These are phyloP conservation scores for Epistrophella euchroma DNA, from an alignment of 2,888 invertebrate species.

Conservation along the genomic window DNA sequence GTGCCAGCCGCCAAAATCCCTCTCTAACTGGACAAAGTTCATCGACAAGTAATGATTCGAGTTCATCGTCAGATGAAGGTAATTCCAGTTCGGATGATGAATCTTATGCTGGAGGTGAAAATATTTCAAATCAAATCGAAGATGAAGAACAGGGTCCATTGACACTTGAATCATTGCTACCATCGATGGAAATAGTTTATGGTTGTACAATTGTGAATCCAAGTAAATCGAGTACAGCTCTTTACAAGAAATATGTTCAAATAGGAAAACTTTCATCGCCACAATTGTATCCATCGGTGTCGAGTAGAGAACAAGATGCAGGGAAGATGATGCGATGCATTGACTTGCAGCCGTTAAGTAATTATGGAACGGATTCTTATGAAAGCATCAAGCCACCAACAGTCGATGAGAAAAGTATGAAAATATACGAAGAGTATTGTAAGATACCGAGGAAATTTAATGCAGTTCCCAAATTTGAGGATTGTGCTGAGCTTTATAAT, in stretches of 20 bases:
- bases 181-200: constrained; percentile 82
- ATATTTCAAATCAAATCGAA: constrained; percentile 79
- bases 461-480: constrained; percentile 80
- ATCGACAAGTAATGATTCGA: constrained; percentile 87
- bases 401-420: constrained; percentile 80
- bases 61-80: constrained; percentile 85
- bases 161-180: constrained; percentile 80
- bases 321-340: constrained; percentile 79
- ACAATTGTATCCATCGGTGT: constrained; percentile 58
- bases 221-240: constrained; percentile 80
- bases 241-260: constrained; percentile 83
- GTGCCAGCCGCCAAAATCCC: constrained; percentile 90
- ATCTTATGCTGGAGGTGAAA: constrained; percentile 79
- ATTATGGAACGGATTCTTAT: constrained; percentile 81
- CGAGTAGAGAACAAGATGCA: constrained; percentile 78
- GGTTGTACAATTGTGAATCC: constrained; percentile 81
- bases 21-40: constrained; percentile 92
- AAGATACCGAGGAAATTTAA: constrained; percentile 80
- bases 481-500: constrained; percentile 78
- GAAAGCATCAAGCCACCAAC: constrained; percentile 80
- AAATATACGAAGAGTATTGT: constrained; percentile 82
- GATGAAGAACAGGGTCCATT: constrained; percentile 77
- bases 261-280: constrained; percentile 80
- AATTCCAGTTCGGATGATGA: constrained; percentile 91
- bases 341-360: constrained; percentile 79